Evolutionary conservation across 2,888 invertebrate genomes (phyloP).

Genomic region (Protophormia terraenovae): DNA sequence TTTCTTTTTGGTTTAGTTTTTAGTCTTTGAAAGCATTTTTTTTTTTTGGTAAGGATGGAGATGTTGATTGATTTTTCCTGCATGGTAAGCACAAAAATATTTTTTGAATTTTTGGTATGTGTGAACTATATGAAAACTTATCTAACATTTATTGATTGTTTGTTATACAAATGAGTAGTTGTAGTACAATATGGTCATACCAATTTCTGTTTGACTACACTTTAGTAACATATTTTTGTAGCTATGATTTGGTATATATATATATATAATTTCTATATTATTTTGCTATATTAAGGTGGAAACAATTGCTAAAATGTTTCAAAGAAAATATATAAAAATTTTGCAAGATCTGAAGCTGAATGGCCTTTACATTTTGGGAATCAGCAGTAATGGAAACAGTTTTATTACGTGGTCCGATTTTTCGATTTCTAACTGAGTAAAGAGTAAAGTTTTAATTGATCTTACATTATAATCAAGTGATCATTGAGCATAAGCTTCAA

Average conservation of each 20-base stretch:
- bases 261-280: neutral
- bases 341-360: too few relatives aligned
- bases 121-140: conserved; percentile 22
- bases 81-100: conserved; percentile 51
- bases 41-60: neutral
- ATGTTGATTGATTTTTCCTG: conserved; percentile 63
- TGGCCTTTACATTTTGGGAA: too few relatives aligned
- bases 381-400: too few relatives aligned
- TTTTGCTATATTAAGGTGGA: neutral
- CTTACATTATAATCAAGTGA: too few relatives aligned
- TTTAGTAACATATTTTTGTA: neutral
- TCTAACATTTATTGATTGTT: conserved; percentile 55
- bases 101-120: conserved; percentile 3
- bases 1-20: neutral
- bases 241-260: too few relatives aligned
- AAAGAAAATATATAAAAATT: neutral
- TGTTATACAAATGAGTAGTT: conserved; percentile 49
- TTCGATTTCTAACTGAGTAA: too few relatives aligned
- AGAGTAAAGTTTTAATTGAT: too few relatives aligned
- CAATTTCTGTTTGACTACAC: neutral
- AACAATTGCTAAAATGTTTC: neutral
- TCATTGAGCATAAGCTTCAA: too few relatives aligned
- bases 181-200: conserved; percentile 24
- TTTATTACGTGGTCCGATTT: too few relatives aligned
- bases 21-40: neutral